These are phyloP conservation scores for Harpalus rufipes DNA, from an alignment of 2,888 invertebrate species.

Conservation along the genomic window DNA sequence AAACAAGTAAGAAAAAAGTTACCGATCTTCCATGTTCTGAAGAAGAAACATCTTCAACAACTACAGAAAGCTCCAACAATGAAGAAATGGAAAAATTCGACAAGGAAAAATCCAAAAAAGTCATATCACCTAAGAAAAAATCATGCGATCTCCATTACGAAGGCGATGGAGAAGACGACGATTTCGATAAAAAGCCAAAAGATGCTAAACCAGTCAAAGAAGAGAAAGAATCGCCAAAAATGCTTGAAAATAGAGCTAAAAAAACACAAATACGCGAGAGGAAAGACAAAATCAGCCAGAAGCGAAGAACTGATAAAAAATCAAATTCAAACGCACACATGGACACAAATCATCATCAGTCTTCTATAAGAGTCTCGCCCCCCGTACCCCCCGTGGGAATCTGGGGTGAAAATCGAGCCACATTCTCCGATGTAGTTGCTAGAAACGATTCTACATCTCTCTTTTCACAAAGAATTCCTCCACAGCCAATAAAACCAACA, in stretches of 20 bases:
- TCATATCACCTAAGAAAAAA: conserved; percentile 71
- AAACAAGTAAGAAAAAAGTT: conserved; percentile 69
- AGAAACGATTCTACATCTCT: conserved; percentile 76
- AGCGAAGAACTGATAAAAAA: conserved; percentile 67
- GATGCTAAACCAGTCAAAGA: conserved; percentile 55
- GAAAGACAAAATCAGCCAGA: conserved; percentile 68
- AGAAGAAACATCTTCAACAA: conserved; percentile 85
- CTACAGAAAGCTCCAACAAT: conserved; percentile 84
- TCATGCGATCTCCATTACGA: conserved; percentile 77
- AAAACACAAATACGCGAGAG: conserved; percentile 68
- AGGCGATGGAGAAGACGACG: conserved; percentile 77
- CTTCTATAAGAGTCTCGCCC: conserved; percentile 48
- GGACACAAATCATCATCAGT: conserved; percentile 43
- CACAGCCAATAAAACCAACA: conserved; percentile 73
- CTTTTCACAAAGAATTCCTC: conserved; percentile 65
- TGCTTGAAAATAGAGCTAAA: conserved; percentile 56
- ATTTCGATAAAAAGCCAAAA: conserved; percentile 71
- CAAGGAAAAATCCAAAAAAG: conserved; percentile 42
- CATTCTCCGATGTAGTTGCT: conserved; percentile 82
- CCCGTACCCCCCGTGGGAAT: conserved; percentile 56
- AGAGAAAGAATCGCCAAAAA: conserved; percentile 29
- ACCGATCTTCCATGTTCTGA: conserved; percentile 76
- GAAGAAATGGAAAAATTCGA: conserved; percentile 79
- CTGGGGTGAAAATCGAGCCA: conserved; percentile 80
- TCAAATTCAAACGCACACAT: conserved; percentile 67